A percentile compares a stretch with the other conserved stretches of the same genome.
phyloP scores from a whole-genome alignment of 2,797 vertebrate species.

The Syndactyla subalaris region DNA sequence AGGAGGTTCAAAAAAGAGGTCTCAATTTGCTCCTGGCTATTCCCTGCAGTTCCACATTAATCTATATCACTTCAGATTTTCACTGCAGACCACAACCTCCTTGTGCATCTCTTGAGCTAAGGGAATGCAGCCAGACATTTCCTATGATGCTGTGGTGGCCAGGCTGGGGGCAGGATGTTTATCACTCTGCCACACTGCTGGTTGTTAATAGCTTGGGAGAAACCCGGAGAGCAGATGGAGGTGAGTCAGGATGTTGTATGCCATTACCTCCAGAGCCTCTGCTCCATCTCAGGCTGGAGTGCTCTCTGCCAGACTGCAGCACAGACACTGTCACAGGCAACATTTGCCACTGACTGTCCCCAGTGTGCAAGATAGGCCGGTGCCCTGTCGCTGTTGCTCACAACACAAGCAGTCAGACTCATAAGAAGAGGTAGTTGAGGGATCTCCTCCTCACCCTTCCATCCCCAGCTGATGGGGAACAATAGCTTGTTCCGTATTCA shows the following conservation, averaged over 20 bases:
- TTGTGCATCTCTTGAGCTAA: not conserved
- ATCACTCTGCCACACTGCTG: not conserved
- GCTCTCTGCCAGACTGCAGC: not conserved
- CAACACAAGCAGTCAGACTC: not conserved
- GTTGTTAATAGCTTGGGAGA: not conserved
- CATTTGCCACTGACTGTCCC: too few species aligned
- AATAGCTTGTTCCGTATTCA: not conserved
- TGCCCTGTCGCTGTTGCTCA: fast-evolving
- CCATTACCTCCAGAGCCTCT: not conserved
- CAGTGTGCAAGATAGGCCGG: not conserved
- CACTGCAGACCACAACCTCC: not conserved
- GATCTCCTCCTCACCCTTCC: not conserved
- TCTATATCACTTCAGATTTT: not conserved
- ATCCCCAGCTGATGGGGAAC: not conserved
- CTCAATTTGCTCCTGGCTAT: not conserved
- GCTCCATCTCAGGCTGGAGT: not conserved
- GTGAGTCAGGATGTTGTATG: fast-evolving
- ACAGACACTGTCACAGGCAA: fast-evolving
- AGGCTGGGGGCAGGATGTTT: not conserved
- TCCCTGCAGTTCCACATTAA: not conserved
- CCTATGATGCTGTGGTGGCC: fast-evolving
- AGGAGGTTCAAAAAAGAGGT: not conserved
- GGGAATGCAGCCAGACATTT: not conserved
- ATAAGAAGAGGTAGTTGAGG: not conserved
- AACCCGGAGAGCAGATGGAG: not conserved